Evolutionary conservation across 2,888 invertebrate genomes (phyloP), one percentile per base, ranked within the genome.

Genomic region (Tetheella fluctuosa): DNA sequence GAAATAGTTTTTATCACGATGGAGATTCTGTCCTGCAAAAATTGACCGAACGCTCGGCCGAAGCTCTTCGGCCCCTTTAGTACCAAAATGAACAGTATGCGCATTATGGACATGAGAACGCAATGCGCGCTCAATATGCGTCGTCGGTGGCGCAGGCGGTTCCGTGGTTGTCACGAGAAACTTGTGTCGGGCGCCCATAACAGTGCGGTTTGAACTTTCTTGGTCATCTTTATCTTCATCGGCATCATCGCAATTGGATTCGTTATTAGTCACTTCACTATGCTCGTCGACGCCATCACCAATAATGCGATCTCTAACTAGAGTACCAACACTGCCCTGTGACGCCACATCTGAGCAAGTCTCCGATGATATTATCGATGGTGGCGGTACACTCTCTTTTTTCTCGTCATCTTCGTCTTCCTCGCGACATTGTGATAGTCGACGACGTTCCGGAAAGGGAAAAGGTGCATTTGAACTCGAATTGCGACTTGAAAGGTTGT

Each of bases 341-440:
- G 78, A 76, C 55, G 71, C 70, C 2, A 68, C 68, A 62, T 79
- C 80, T 6, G 75, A 68, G 48, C 70, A 69, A 15, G 68, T 56
- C 23, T 74, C 76, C 20, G 78, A 73, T 54, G 81, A 79, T 56
- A 74, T 63, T 30, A 64, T 65, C 3, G 79, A 74, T 13, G 77
- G 71, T 10, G 78, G 67, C 39, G 76, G 74, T 60, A 84, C 79
- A 42, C 62, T 64, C 37, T 91, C 90, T 73, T 88, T 90, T 58
- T 80, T 89, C 58, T 86, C 94, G 69, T 96, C 96, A 59, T 96
- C 96, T 81, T 97, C 97, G 75, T 97, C 97, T 88, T 97, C 97
- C 82, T 97, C 97, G 64, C 96, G 94, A 82, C 97, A 97, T 85
- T 97, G 97, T 3, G 97, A 97, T 67, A 97, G 85, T 15, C 97